Conservation (phyloP, 2,888 invertebrate species). For the Dusona sp. region DNA sequence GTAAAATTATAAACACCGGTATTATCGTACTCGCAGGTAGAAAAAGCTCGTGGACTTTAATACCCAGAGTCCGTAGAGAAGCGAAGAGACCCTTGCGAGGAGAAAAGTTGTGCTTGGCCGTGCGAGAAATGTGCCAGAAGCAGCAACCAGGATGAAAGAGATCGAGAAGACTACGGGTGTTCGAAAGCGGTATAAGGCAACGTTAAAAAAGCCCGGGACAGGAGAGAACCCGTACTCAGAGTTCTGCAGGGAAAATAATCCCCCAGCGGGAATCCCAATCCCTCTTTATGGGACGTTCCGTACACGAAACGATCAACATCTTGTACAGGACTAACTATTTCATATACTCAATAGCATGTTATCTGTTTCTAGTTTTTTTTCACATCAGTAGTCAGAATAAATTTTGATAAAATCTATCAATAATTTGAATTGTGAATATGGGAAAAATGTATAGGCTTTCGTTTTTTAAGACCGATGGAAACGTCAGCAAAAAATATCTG, state of each 20-base stretch:
- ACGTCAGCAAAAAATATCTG: background rate
- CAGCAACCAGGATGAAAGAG: conserved; percentile 54
- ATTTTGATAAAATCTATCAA: background rate
- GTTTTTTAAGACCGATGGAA: no score
- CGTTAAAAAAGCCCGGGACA: conserved; percentile 35
- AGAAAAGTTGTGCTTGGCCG: conserved; percentile 64
- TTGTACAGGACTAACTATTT: background rate
- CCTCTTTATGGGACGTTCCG: conserved; percentile 21
- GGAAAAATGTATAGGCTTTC: no score
- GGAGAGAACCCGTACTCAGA: conserved; percentile 42
- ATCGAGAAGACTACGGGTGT: conserved; percentile 45
- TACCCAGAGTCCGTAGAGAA: conserved; percentile 21
- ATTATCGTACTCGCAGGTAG: background rate
- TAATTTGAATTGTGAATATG: background rate
- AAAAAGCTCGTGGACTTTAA: conserved; percentile 24
- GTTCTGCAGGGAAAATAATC: conserved; percentile 78
- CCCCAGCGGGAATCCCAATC: conserved; percentile 79
- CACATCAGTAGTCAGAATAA: background rate
- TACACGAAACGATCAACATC: background rate
- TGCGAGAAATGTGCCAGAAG: conserved; percentile 65
- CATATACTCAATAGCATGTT: background rate
- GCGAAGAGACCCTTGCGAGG: conserved; percentile 25
- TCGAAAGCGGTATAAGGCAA: conserved; percentile 33
- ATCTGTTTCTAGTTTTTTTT: background rate
- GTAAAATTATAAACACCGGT: background rate